Evolutionary conservation across 2,113 vertebrate species (phyloP).

Genomic region (Pleuronectes platessa): DNA sequence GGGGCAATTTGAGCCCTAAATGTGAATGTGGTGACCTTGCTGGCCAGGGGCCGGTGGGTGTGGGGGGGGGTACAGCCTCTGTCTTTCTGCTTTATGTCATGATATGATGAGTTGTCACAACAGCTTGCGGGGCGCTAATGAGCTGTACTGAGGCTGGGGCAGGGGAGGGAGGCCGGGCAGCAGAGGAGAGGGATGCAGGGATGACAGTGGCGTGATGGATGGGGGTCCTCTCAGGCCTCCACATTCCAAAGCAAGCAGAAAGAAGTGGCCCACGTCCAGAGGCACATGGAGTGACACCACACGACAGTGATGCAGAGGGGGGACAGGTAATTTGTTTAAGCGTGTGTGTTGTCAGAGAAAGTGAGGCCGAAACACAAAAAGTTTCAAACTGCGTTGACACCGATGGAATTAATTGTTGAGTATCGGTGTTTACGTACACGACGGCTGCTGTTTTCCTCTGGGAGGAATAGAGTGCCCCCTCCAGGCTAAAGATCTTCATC

Average conservation of each 20-base stretch:
- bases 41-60: slow-evolving; percentile 47
- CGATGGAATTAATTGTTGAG: slow-evolving; percentile 35
- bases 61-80: slow-evolving; percentile 41
- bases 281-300: slow-evolving; percentile 54
- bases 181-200: slow-evolving; percentile 60
- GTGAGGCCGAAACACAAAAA: neutral
- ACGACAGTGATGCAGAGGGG: slow-evolving; percentile 14
- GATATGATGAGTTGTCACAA: slow-evolving; percentile 86
- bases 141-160: slow-evolving; percentile 78
- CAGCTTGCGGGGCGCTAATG: slow-evolving; percentile 81
- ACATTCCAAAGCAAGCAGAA: slow-evolving; percentile 83
- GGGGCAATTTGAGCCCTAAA: slow-evolving; percentile 82
- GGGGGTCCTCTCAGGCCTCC: slow-evolving; percentile 73
- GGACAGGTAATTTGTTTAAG: slow-evolving; percentile 1
- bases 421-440: slow-evolving; percentile 39
- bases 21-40: slow-evolving; percentile 81
- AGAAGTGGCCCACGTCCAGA: slow-evolving; percentile 72
- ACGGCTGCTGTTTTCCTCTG: slow-evolving; percentile 43
- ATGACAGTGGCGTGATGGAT: slow-evolving; percentile 84
- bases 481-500: slow-evolving; percentile 63
- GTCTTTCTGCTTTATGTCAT: slow-evolving; percentile 81
- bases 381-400: slow-evolving; percentile 41
- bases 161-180: slow-evolving; percentile 33
- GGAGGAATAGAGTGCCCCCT: slow-evolving; percentile 58
- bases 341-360: neutral